A percentile compares a stretch with the other conserved stretches of the same genome.
These are phyloP conservation scores for Listrodromus nycthemerus DNA, from an alignment of 2,888 invertebrate genomes.

Conservation along the genomic window DNA sequence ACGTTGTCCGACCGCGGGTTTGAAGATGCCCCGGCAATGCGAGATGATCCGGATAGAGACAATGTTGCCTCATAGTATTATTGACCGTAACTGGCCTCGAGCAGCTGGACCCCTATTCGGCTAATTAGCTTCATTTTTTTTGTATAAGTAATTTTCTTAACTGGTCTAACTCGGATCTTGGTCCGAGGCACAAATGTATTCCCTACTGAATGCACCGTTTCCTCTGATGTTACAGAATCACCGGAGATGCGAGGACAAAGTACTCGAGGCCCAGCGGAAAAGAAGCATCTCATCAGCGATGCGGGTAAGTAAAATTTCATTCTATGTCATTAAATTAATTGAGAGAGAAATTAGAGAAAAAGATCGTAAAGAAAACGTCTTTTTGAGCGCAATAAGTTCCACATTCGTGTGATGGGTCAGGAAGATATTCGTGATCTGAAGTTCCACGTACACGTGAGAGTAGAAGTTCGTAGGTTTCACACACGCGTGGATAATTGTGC, in stretches of 20 bases:
- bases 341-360: too few species aligned
- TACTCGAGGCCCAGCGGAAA: slow-evolving; percentile 15
- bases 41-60: slow-evolving; percentile 29
- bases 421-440: not conserved
- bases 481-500: slow-evolving; percentile 57
- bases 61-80: slow-evolving; percentile 15
- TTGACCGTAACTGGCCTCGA: slow-evolving; percentile 49
- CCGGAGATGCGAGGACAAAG: slow-evolving; percentile 30
- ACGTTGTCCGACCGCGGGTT: slow-evolving; percentile 20
- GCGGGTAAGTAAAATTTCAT: slow-evolving; percentile 49
- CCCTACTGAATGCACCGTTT: slow-evolving; percentile 7
- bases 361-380: not conserved
- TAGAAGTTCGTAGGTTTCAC: slow-evolving; percentile 31
- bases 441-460: too few species aligned
- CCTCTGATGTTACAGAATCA: slow-evolving; percentile 51
- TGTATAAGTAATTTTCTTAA: not conserved
- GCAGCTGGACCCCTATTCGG: slow-evolving; percentile 53
- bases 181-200: slow-evolving; percentile 6
- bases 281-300: slow-evolving; percentile 37
- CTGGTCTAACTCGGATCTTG: not conserved
- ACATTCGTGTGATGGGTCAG: not conserved
- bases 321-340: not conserved
- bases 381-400: too few species aligned
- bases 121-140: slow-evolving; percentile 19
- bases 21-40: not conserved